phyloP scores from a whole-genome alignment of 2,888 invertebrate genomes.

The Tillus elongatus region DNA sequence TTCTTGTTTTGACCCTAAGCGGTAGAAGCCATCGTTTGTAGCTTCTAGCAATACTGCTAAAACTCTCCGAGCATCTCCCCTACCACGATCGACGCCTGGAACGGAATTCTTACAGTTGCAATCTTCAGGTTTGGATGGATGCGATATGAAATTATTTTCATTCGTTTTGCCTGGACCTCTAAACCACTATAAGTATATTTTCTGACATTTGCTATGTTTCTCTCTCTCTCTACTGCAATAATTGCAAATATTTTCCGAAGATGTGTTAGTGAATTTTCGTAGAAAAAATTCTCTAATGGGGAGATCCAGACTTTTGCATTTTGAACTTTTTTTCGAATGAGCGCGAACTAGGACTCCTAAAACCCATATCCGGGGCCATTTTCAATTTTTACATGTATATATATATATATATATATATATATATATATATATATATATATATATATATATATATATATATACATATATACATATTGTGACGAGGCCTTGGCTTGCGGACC shows the following conservation, averaged over 20 bases:
- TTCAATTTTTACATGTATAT: too few species aligned
- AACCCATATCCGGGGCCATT: too few species aligned
- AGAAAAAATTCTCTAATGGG: too few species aligned
- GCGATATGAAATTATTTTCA: constrained; percentile 19
- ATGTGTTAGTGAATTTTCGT: too few species aligned
- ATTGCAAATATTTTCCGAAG: constrained; percentile 8
- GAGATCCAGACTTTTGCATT: too few species aligned
- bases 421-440: too few species aligned
- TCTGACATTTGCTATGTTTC: constrained; percentile 10
- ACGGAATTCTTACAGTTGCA: constrained; percentile 17
- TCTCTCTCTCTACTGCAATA: constrained; percentile 1
- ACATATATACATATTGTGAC: too few species aligned
- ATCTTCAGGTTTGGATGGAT: constrained; percentile 15
- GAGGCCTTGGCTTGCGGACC: too few species aligned
- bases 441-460: too few species aligned
- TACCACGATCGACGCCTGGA: constrained; percentile 19
- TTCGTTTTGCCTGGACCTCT: constrained; percentile 16
- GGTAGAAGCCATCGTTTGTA: constrained; percentile 18
- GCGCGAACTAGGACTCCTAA: too few species aligned
- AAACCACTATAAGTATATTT: constrained; percentile 14
- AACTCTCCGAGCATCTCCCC: constrained; percentile 19
- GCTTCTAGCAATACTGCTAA: constrained; percentile 19
- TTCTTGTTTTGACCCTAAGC: constrained; percentile 18
- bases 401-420: too few species aligned
- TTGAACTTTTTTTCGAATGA: too few species aligned